Base-by-base conservation (phyloP, 1,140 invertebrate species). In the Thaumetopoea pityocampa region DNA sequence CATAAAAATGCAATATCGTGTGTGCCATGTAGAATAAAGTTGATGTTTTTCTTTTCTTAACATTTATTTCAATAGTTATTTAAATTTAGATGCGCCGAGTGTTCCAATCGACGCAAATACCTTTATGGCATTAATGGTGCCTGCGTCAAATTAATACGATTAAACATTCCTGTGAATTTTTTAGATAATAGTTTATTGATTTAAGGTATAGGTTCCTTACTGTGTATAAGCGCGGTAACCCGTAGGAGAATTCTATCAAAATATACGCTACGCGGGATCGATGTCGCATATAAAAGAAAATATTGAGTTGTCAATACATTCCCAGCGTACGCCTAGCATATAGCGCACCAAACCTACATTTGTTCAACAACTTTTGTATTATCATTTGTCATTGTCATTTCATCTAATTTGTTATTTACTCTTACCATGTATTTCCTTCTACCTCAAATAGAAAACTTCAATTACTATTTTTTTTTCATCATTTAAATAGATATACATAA, bases 101-200 rank as follows among this genome's bases (percentile, higher is more conserved):
- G n/a, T n/a, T n/a, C n/a, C n/a, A n/a, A n/a, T n/a, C 14, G 14
- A 27, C 14, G 24, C 10, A 11, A 27, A 3, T 27, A 27, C 14
- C 24, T 27, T 27, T 27, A 27, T 30, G 15, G n/a, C n/a, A n/a
- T n/a, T n/a, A n/a, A n/a, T 28, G 24, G 27, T 27, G 35, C 17
- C 12, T 22, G 16, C 30, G 18, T 40, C 12, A 30, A 30, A 30
- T 30, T 16, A 40, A 40, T 30, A 40, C 5, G 17, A 22, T 19
- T 32, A 27, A 36, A 66, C 68, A 72, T 72, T 72, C 68, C 68
- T 72, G 63, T 67, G 62, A 51, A 66, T 66, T 12, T 17, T 14
- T 28, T 28, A 28, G 24, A 28, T 28, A 18, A 28, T 28, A 28
- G 27, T 6, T 40, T 54, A 54, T 34, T 32, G 49, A 53, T 16